Evolutionary conservation across 2,113 vertebrate genomes (phyloP).

Genomic region (Ondatra zibethicus): DNA sequence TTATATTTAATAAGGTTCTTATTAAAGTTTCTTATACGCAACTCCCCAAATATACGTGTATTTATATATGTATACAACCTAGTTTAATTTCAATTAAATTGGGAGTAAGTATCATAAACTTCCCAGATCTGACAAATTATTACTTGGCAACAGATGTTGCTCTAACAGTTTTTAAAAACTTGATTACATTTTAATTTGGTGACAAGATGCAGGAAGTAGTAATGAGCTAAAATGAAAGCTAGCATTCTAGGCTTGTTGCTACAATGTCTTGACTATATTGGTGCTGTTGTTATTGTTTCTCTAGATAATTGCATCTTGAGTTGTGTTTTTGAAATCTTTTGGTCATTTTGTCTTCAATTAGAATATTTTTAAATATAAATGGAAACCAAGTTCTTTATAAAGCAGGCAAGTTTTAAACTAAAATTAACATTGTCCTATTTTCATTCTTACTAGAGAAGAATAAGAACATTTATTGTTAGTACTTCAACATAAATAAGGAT

Average conservation of each 20-base stretch:
- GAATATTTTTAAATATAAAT: slow-evolving; percentile 31
- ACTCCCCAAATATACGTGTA: neutral
- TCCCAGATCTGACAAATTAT: neutral
- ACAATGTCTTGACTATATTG: neutral
- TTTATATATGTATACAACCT: neutral
- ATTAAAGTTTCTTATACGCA: slow-evolving; percentile 41
- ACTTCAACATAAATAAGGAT: neutral
- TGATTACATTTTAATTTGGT: slow-evolving; percentile 48
- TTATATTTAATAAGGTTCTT: neutral
- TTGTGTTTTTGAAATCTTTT: slow-evolving; percentile 36
- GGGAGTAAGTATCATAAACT: slow-evolving; percentile 62
- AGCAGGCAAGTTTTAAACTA: neutral
- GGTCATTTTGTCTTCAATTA: slow-evolving; percentile 40
- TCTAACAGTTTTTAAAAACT: slow-evolving; percentile 65
- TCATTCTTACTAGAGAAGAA: slow-evolving; percentile 3
- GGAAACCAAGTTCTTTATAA: slow-evolving; percentile 22
- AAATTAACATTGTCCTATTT: neutral
- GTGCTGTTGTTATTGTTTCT: slow-evolving; percentile 18
- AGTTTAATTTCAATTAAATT: slow-evolving; percentile 47
- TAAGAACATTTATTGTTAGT: neutral
- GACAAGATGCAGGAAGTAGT: neutral
- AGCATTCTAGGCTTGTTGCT: neutral
- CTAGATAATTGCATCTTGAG: neutral
- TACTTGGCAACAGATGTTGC: slow-evolving; percentile 48
- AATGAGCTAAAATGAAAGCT: slow-evolving; percentile 3